These are phyloP conservation scores for Xanthorhoe designata DNA, from an alignment of 2,888 invertebrate genomes.

Conservation along the genomic window DNA sequence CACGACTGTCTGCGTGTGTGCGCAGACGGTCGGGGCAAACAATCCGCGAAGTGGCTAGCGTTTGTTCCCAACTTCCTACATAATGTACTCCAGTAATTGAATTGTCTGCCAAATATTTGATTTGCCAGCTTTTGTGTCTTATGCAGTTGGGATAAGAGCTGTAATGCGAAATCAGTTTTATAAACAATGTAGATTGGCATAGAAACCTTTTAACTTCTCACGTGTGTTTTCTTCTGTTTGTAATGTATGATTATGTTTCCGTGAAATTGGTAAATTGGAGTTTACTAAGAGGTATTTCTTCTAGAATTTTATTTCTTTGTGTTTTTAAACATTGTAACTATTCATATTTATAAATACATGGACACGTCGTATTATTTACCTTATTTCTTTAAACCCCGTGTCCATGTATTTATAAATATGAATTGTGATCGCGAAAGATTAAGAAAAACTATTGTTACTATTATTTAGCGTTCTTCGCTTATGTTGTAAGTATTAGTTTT, in stretches of 20 bases:
- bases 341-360: no score
- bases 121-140: conserved; percentile 5
- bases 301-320: neutral
- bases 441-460: no score
- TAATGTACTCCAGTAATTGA: conserved; percentile 61
- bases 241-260: conserved; percentile 16
- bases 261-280: neutral
- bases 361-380: no score
- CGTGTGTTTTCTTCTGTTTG: conserved; percentile 12
- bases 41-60: conserved; percentile 56
- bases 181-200: conserved; percentile 40
- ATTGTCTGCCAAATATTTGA: conserved; percentile 62
- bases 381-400: no score
- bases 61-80: conserved; percentile 54
- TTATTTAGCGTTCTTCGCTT: no score
- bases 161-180: conserved; percentile 20
- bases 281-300: neutral
- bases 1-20: conserved; percentile 40
- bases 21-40: conserved; percentile 56
- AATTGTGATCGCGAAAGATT: no score
- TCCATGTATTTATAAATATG: no score
- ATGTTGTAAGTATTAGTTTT: no score
- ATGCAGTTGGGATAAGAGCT: conserved; percentile 19
- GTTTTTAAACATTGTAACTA: neutral
- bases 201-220: conserved; percentile 27